These are phyloP conservation scores for Coendou prehensilis DNA, from an alignment of 2,797 vertebrate species.

Conservation along the genomic window DNA sequence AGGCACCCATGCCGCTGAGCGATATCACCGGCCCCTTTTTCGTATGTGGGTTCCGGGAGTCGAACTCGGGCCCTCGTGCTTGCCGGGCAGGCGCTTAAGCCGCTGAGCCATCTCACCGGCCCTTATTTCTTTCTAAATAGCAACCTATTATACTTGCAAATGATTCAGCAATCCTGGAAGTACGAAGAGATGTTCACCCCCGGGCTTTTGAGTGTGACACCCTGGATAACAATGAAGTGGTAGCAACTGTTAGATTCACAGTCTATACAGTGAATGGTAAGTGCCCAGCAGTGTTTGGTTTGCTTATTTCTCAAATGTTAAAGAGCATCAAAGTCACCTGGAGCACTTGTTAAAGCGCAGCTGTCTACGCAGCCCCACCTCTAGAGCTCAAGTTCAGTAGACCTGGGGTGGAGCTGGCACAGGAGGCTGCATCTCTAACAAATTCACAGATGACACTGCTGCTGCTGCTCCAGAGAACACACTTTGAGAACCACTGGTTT, in stretches of 20 bases:
- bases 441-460: background rate
- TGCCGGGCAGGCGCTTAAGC: no score
- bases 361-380: background rate
- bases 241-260: conserved; percentile 87
- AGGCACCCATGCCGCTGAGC: no score
- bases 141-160: conserved; percentile 80
- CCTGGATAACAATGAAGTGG: conserved; percentile 79
- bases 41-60: no score
- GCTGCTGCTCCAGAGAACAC: background rate
- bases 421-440: conserved; percentile 2
- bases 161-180: conserved; percentile 84
- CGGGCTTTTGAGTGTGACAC: conserved; percentile 85
- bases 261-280: conserved; percentile 84
- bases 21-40: no score
- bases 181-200: conserved; percentile 73
- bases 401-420: background rate
- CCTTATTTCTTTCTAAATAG: conserved; percentile 76
- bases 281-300: conserved; percentile 69
- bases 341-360: background rate
- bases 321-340: background rate
- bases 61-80: no score
- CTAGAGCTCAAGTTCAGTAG: background rate
- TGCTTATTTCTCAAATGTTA: conserved; percentile 48
- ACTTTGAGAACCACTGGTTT: background rate
- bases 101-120: no score